Evolutionary conservation across 2,113 vertebrate species (phyloP).

Genomic region (Nycticorax nycticorax): DNA sequence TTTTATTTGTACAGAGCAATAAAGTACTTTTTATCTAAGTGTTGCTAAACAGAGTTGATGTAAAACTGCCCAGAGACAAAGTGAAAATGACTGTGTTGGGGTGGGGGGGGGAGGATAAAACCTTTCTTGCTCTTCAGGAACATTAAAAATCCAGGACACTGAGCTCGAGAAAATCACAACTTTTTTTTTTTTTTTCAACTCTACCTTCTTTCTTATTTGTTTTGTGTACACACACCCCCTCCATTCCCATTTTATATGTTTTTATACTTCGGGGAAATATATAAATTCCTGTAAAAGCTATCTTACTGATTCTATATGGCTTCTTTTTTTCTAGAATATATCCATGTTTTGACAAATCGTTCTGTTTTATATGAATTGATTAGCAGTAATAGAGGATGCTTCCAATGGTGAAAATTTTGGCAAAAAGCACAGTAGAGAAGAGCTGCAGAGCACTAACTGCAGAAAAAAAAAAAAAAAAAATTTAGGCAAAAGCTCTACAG

Average conservation of each 20-base stretch:
- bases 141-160: not conserved
- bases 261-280: not conserved
- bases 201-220: not conserved
- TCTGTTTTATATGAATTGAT: not conserved
- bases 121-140: not conserved
- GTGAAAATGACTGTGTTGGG: not conserved
- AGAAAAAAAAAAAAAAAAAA: not conserved
- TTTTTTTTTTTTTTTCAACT: not conserved
- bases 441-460: not conserved
- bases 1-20: not conserved
- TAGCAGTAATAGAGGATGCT: not conserved
- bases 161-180: not conserved
- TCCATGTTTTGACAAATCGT: not conserved
- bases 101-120: not conserved
- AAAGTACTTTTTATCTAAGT: not conserved
- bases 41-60: not conserved
- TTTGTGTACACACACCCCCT: accelerated
- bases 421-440: not conserved
- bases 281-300: not conserved
- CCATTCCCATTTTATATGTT: not conserved
- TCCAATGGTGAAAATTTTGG: not conserved
- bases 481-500: not conserved
- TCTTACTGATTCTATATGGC: not conserved
- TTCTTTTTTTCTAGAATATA: not conserved
- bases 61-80: not conserved